Evolutionary conservation across 2,797 vertebrate genomes (phyloP), one percentile per base, ranked within the genome.

Genomic region (Phoeniculus purpureus): DNA sequence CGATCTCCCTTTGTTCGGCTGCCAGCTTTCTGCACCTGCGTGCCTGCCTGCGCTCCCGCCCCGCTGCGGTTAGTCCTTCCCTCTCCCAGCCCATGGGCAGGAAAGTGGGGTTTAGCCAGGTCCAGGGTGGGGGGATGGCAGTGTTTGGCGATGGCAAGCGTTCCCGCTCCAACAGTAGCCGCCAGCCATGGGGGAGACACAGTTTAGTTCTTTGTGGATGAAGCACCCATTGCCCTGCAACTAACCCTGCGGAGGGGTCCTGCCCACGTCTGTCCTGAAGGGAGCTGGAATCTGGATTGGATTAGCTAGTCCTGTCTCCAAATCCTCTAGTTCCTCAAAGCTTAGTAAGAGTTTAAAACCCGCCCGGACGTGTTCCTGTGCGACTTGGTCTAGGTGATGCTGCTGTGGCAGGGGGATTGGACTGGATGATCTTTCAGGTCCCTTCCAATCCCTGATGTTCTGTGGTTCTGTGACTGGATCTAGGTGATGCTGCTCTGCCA

Each of bases 21-120:
- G 95, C 94, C 93, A 94, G 93, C 79, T 93, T 29, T 95, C 89
- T 89, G 94, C 94, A 95, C 92, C 94, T 95, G 95, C 84, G 9
- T 89, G 90, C 78, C 31, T 1, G 68, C 76, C 72, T 50, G 84
- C 81, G 92, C 82, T 78, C 66, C 48, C 93, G 85, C 87, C 76
- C 76, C 0, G 0, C 70, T 78, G 83, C 7, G 77, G 80, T 92
- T 78, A 62, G n/a, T 62, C 85, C 85, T 92, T 87, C 85, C 90
- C 62, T 92, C 89, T 89, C 76, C 34, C 45, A 52, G 64, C 83
- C 91, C 67, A 61, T 10, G 71, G 87, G 85, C 51, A 84, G 83
- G 84, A 90, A 78, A 92, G 80, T 0, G 3, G 73, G 32, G 50
- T 89, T 68, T 52, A 65, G 82, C 62, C 0, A 1, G 48, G 80